Percentiles rank a stretch among this genome's conserved stretches.
phyloP scores from a whole-genome alignment of 2,888 invertebrate species.

The Melikaiella ostensackeni region DNA sequence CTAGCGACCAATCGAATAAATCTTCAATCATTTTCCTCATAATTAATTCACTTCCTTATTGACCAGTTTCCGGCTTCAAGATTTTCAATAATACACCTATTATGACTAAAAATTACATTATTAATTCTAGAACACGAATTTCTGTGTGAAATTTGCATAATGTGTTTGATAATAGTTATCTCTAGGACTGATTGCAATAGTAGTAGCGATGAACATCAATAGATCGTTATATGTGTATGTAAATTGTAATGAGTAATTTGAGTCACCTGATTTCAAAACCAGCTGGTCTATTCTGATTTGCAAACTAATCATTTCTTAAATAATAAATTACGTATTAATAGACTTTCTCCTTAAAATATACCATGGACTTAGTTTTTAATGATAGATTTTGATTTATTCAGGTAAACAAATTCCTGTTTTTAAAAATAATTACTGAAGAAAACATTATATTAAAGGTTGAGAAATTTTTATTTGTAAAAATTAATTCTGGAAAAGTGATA shows the following conservation, averaged over 20 bases:
- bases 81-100: neutral
- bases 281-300: neutral
- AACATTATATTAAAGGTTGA: neutral
- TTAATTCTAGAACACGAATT: neutral
- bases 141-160: conserved; percentile 16
- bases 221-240: neutral
- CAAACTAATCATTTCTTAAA: neutral
- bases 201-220: conserved; percentile 7
- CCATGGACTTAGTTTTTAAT: too few species aligned
- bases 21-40: neutral
- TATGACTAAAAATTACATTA: neutral
- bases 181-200: conserved; percentile 7
- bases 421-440: neutral
- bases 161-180: conserved; percentile 11
- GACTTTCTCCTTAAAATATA: neutral
- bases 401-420: neutral
- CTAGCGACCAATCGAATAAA: conserved; percentile 3
- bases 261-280: neutral
- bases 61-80: neutral
- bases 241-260: neutral
- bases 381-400: neutral
- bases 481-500: neutral
- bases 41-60: conserved; percentile 23
- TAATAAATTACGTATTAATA: neutral
- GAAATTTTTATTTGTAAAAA: neutral